Conservation (phyloP, 2,888 invertebrate genomes). For the Palloptera scutellata region DNA sequence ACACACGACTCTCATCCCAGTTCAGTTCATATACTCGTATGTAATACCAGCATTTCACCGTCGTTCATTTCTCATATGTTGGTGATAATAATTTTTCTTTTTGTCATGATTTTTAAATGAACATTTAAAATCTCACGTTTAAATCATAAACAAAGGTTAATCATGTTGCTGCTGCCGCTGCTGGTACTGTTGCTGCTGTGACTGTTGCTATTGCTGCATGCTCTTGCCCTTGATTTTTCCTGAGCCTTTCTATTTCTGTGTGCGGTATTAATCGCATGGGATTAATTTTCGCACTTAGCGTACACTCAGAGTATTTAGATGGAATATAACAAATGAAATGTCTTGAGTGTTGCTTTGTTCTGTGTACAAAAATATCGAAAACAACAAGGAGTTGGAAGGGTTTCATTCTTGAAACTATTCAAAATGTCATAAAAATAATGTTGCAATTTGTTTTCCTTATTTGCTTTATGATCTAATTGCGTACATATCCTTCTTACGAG, state of each 20-base stretch:
- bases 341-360: too few species aligned
- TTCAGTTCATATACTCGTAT: too few species aligned
- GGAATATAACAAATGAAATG: too few species aligned
- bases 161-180: not conserved
- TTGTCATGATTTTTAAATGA: not conserved
- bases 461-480: too few species aligned
- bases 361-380: too few species aligned
- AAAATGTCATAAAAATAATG: not conserved
- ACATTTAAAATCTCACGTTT: constrained; percentile 8
- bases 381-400: not conserved
- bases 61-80: not conserved
- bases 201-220: not conserved
- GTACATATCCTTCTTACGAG: too few species aligned
- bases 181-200: not conserved
- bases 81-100: not conserved
- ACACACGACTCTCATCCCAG: too few species aligned
- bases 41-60: not conserved
- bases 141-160: constrained; percentile 4
- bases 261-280: not conserved
- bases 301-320: not conserved
- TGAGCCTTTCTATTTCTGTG: too few species aligned
- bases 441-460: not conserved
- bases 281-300: not conserved
- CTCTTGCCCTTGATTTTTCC: too few species aligned
- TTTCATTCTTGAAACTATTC: not conserved